Evolutionary conservation across 2,113 vertebrate genomes (phyloP).

Genomic region (Motacilla alba): DNA sequence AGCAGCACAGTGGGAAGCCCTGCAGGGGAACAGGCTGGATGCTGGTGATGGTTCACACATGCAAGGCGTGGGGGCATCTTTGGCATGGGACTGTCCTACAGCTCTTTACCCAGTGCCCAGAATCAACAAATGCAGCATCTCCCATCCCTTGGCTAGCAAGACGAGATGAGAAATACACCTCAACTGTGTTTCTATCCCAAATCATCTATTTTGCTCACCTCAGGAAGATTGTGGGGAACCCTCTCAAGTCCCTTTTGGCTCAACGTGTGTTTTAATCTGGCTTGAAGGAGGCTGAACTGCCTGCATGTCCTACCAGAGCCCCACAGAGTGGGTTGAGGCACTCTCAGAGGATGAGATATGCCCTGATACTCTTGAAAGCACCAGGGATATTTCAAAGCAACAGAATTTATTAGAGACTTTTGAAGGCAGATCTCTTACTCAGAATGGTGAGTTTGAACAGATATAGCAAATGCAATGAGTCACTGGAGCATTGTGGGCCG

Average conservation of each 20-base stretch:
- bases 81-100: background rate
- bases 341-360: background rate
- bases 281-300: background rate
- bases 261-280: background rate
- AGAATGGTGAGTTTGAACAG: conserved; percentile 2
- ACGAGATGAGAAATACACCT: background rate
- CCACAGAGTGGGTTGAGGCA: background rate
- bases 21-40: background rate
- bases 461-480: conserved; percentile 44
- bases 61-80: background rate
- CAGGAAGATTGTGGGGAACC: background rate
- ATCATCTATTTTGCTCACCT: background rate
- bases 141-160: background rate
- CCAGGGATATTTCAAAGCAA: background rate
- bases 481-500: background rate
- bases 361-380: background rate
- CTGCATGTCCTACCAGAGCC: background rate
- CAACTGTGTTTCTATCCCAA: background rate
- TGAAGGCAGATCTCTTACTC: background rate
- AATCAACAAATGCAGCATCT: background rate
- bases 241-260: background rate
- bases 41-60: background rate
- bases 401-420: conserved; percentile 6
- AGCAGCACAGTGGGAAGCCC: background rate
- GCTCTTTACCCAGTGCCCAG: background rate